These are phyloP conservation scores for Pantherophis alleghaniensis DNA, from an alignment of 2,797 vertebrate species.

Conservation along the genomic window DNA sequence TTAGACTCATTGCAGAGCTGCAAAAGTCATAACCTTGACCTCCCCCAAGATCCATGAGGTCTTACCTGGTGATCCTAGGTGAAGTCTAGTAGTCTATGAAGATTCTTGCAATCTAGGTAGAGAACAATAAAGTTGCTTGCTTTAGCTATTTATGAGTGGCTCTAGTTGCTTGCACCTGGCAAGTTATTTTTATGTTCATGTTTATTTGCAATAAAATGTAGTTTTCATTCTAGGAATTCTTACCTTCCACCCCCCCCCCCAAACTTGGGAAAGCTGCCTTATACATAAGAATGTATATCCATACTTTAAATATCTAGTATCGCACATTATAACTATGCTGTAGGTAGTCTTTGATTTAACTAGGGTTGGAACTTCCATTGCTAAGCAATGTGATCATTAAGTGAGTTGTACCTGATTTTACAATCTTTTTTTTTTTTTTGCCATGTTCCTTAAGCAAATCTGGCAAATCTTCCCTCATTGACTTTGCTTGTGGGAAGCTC, in stretches of 20 bases:
- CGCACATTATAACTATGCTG: background rate
- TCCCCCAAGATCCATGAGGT: background rate
- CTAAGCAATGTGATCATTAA: background rate
- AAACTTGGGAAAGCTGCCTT: background rate
- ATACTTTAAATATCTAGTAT: constrained; percentile 12
- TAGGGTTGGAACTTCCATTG: background rate
- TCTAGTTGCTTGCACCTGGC: background rate
- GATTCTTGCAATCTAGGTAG: background rate
- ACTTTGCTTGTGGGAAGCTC: background rate
- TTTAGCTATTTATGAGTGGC: background rate
- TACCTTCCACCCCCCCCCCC: background rate
- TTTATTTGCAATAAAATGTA: background rate
- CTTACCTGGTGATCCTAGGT: background rate
- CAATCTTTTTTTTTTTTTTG: background rate
- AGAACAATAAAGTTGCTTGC: background rate
- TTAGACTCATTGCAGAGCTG: background rate
- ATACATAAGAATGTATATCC: background rate
- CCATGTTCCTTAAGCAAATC: background rate
- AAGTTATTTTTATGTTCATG: background rate
- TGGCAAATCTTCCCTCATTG: background rate
- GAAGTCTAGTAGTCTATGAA: background rate
- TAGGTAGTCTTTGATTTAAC: background rate
- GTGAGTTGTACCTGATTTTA: background rate
- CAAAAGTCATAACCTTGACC: background rate
- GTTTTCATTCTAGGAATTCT: background rate